Evolutionary conservation across 2,888 invertebrate species (phyloP).

Genomic region (Ceratothoa steindachneri): DNA sequence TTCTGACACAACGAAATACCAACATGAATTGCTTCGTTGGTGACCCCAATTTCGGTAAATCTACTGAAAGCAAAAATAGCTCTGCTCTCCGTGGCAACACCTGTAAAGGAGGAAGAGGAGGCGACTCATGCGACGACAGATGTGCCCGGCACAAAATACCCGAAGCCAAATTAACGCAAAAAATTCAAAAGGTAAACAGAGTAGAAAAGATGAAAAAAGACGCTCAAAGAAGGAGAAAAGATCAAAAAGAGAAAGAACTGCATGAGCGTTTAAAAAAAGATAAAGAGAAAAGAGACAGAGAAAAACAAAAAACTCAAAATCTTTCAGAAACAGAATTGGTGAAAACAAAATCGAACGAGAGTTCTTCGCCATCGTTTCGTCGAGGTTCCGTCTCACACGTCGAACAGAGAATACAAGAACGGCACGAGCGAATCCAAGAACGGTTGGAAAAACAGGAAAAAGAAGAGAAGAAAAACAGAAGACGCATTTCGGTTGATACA

Average conservation of each 20-base stretch:
- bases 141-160: constrained; percentile 35
- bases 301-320: constrained; percentile 16
- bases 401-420: constrained; percentile 41
- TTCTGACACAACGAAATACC: constrained; percentile 39
- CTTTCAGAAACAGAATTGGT: constrained; percentile 6
- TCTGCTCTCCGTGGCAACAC: constrained; percentile 29
- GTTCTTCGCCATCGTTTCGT: constrained; percentile 23
- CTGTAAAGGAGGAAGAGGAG: constrained; percentile 32
- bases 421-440: constrained; percentile 39
- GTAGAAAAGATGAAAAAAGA: constrained; percentile 44
- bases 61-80: not conserved
- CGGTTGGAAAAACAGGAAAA: constrained; percentile 31
- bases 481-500: constrained; percentile 27
- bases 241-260: constrained; percentile 33
- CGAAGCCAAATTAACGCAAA: constrained; percentile 34
- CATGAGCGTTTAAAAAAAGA: constrained; percentile 17
- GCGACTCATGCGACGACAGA: constrained; percentile 28
- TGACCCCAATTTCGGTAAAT: not conserved
- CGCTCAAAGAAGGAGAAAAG: constrained; percentile 40
- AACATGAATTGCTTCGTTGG: constrained; percentile 34
- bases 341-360: constrained; percentile 27
- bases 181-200: constrained; percentile 38
- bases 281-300: constrained; percentile 19
- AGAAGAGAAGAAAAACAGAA: constrained; percentile 28
- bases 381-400: constrained; percentile 40